Evolutionary conservation across 1,140 invertebrate species (phyloP), one percentile per base, ranked within the genome.

Genomic region (Pemphigus obesinymphae): DNA sequence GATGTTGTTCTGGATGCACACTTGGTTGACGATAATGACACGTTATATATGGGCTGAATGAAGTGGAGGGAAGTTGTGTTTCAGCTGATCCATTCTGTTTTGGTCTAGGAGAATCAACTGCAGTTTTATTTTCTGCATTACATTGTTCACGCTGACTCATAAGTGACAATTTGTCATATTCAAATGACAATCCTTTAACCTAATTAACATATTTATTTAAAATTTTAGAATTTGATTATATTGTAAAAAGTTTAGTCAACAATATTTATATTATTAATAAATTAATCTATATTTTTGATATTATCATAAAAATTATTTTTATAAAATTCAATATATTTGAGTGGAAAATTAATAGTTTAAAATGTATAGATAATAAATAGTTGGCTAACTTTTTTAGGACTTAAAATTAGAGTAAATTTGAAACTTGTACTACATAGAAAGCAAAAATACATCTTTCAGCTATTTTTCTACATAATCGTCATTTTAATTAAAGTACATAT

Each of bases 121-220:
- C 8, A 29, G 55, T 31, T 80, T 61, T 58, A 20, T 78, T 80
- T 63, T 80, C 76, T 63, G 3, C 63, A n/a, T 78, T 78, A 61
- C 13, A 40, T 58, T 78, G 75, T 43, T 80, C 76, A 61, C 37
- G 76, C 23, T 80, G 55, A 61, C 23, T 61, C 11, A 72, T 91
- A 90, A 61, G 91, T 90, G 40, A 92, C 91, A 93, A 85, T 84
- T 92, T 92, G 84, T 92, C 92, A 85, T 93, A 92, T 86, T 93
- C 92, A 84, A 93, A 92, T 85, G 92, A 93, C 84, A 94, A 86
- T 82, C 93, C 93, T 87, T 94, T 94, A 61, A 94, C 92, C 92
- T 93, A 84, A 48, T 31, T 31, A 48, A 73, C 26, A 50, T 34
- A 15, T 31, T 31, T 50, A 50, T 20, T 50, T 20, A 48, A 72